phyloP scores from a whole-genome alignment of 2,113 vertebrate species.

The Ia io region DNA sequence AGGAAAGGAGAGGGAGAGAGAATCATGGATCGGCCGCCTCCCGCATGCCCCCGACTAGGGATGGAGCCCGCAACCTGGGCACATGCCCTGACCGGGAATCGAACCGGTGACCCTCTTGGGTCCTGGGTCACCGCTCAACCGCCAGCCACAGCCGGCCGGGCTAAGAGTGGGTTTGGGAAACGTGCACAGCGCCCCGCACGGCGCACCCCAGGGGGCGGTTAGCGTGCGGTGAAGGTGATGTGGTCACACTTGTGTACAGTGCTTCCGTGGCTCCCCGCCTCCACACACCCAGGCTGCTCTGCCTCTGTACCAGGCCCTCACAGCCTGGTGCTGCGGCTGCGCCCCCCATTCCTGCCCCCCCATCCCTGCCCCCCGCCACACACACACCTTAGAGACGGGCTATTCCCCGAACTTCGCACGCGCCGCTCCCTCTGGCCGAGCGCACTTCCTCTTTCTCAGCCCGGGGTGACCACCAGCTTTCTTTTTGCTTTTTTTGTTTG shows the following conservation, averaged over 20 bases:
- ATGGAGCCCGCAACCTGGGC: too few relatives aligned
- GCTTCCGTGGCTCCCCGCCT: background rate
- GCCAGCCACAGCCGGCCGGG: too few relatives aligned
- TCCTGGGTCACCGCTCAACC: too few relatives aligned
- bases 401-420: background rate
- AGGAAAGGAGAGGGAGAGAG: too few relatives aligned
- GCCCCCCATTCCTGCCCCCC: rapidly evolving
- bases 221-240: background rate
- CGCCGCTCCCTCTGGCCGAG: background rate
- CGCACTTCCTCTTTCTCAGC: rapidly evolving
- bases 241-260: background rate
- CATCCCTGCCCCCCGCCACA: too few relatives aligned
- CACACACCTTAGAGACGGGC: background rate
- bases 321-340: background rate
- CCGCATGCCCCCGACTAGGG: too few relatives aligned
- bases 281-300: background rate
- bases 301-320: background rate
- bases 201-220: background rate
- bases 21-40: too few relatives aligned
- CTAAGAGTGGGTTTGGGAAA: background rate
- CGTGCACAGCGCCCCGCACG: background rate
- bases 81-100: too few relatives aligned
- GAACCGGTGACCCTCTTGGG: too few relatives aligned
- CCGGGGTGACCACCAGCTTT: background rate
- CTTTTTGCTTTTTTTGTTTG: background rate